Evolutionary conservation across 2,113 vertebrate genomes (phyloP).

Genomic region (Lichenostomus cassidix): DNA sequence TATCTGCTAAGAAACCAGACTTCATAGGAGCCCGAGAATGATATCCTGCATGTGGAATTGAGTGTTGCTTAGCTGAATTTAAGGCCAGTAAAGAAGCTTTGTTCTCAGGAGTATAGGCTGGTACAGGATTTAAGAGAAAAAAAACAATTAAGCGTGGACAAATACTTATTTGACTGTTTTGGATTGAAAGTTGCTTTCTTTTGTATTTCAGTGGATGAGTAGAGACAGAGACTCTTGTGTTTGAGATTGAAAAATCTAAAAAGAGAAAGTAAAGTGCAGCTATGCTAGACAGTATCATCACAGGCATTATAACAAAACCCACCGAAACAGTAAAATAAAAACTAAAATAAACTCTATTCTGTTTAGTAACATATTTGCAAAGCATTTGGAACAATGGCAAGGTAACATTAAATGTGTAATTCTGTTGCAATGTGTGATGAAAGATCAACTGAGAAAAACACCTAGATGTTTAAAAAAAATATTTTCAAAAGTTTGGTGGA

Average conservation of each 20-base stretch:
- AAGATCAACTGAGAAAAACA: background rate
- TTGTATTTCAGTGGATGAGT: background rate
- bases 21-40: rapidly evolving
- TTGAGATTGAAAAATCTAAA: background rate
- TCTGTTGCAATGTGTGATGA: background rate
- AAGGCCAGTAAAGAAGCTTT: background rate
- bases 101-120: background rate
- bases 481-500: background rate
- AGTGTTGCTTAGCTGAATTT: background rate
- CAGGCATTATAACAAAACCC: background rate
- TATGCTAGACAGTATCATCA: too few relatives aligned
- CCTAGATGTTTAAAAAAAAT: background rate
- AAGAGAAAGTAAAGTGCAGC: background rate
- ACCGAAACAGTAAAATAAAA: background rate
- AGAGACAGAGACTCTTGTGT: background rate
- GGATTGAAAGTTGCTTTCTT: background rate
- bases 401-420: background rate
- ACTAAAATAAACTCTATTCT: background rate
- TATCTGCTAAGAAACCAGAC: background rate
- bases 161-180: background rate
- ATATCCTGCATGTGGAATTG: rapidly evolving
- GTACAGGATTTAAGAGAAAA: background rate
- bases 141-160: background rate
- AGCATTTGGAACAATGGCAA: background rate
- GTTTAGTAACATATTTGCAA: background rate